Base-by-base conservation (phyloP, 1,140 invertebrate genomes). In the Mizuhopecten yessoensis region DNA sequence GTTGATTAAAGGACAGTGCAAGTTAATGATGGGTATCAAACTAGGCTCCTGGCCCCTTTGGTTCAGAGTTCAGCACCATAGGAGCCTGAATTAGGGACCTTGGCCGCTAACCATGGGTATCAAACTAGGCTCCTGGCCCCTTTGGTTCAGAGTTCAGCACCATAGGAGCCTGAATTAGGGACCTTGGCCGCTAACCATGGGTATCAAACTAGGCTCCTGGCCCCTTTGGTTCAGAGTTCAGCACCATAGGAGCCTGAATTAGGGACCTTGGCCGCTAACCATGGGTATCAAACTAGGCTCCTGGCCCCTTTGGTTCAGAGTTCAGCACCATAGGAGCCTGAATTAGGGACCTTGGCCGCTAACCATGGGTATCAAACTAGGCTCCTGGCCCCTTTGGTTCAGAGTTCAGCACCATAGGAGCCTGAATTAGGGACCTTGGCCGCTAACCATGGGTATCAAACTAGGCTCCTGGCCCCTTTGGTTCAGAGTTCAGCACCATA, bases 11-110 rank as follows among this genome's bases (percentile, higher is more conserved):
- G n/a, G 23, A 75, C 57, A 75, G 1, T 17, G 57, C 57, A 75
- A 75, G 57, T 75, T 75, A 75, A 75, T n/a, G 23, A 75, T 75
- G 57, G 57, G 57, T 75, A 75, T 75, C 57, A 75, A 75, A 75
- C 57, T 75, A 29, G 57, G 57, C n/a, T 29, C 57, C 57, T 75
- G 57, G 57, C 57, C 57, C 57, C 57, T 75, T 75, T 75, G 23
- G 57, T n/a, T 75, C 23, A 29, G 57, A 75, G 57, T 75, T 75
- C 57, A 75, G 57, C 57, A 75, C 57, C 15, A 9, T 75, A 75
- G 57, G 57, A 75, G 29, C 57, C 57, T 29, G 57, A n/a, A 75
- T 75, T 75, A 75, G 57, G 57, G 57, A 75, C 57, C 57, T 29
- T 75, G 57, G 57, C n/a, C 57, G 29, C 57, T 75, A 75, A 75